Evolutionary conservation across 1,140 invertebrate genomes (phyloP).

Genomic region (Diorhabda carinulata): DNA sequence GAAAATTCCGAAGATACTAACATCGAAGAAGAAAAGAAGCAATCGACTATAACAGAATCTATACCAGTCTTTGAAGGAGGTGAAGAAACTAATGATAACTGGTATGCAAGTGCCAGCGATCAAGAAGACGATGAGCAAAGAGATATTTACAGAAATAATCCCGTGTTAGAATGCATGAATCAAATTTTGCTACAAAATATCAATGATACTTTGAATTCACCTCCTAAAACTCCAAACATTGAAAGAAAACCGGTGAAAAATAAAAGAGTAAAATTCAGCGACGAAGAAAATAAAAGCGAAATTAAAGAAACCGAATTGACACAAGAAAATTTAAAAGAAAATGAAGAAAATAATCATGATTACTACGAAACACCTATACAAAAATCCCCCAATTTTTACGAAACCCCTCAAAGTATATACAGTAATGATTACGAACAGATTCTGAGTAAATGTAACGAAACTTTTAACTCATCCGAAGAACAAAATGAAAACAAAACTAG

Average conservation of each 20-base stretch:
- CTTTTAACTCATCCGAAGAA: slow-evolving; percentile 20
- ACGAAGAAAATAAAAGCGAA: slow-evolving; percentile 36
- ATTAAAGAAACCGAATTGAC: slow-evolving; percentile 22
- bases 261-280: slow-evolving; percentile 46
- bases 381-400: slow-evolving; percentile 49
- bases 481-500: slow-evolving; percentile 4
- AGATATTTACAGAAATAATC: slow-evolving; percentile 67
- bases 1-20: slow-evolving; percentile 7
- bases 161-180: slow-evolving; percentile 72
- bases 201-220: slow-evolving; percentile 42
- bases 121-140: slow-evolving; percentile 62
- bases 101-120: slow-evolving; percentile 66
- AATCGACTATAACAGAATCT: slow-evolving; percentile 37
- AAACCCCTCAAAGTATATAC: slow-evolving; percentile 58
- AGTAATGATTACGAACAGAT: slow-evolving; percentile 62
- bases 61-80: slow-evolving; percentile 46
- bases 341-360: slow-evolving; percentile 26
- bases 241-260: slow-evolving; percentile 40
- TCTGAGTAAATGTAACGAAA: slow-evolving; percentile 52
- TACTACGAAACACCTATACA: slow-evolving; percentile 48
- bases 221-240: slow-evolving; percentile 45
- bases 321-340: slow-evolving; percentile 31
- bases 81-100: slow-evolving; percentile 59
- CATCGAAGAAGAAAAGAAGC: slow-evolving; percentile 16
- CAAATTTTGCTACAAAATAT: slow-evolving; percentile 65